phyloP scores from a whole-genome alignment of 2,113 vertebrate genomes.

The Mastomys natalensis region DNA sequence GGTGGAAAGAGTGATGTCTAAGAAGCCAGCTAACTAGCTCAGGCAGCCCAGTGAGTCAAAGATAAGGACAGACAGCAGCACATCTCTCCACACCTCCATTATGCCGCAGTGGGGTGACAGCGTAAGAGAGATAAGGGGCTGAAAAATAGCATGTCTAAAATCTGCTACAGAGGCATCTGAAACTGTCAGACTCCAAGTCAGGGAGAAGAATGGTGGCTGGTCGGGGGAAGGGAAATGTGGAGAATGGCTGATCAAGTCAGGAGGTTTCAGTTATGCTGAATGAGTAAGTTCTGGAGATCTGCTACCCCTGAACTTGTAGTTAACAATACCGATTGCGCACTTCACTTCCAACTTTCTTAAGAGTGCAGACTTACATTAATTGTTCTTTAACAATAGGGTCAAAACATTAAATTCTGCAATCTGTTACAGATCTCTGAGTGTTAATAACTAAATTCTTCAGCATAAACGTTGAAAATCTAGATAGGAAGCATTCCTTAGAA shows the following conservation, averaged over 20 bases:
- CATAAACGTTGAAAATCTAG: conserved; percentile 5
- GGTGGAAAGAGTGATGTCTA: not conserved
- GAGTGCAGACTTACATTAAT: not conserved
- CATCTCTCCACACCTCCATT: not conserved
- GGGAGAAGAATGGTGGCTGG: not conserved
- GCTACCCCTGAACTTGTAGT: no score
- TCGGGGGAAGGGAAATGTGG: not conserved
- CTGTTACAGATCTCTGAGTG: not conserved
- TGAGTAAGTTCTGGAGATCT: not conserved
- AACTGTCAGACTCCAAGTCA: not conserved
- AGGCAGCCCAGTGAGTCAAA: not conserved
- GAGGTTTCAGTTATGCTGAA: not conserved
- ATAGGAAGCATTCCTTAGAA: not conserved
- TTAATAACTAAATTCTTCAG: conserved; percentile 28
- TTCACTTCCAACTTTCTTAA: not conserved
- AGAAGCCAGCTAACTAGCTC: not conserved
- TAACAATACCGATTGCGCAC: not conserved
- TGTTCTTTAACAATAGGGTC: not conserved
- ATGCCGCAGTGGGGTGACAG: not conserved
- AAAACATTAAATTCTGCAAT: not conserved
- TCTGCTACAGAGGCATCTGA: not conserved
- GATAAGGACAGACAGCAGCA: not conserved
- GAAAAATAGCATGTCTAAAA: not conserved
- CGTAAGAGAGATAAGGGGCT: not conserved
- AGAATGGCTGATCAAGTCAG: not conserved